Percentiles rank a stretch among this genome's conserved stretches.
Evolutionary conservation across 2,797 vertebrate species (phyloP).

Genomic region (Chelmon rostratus): DNA sequence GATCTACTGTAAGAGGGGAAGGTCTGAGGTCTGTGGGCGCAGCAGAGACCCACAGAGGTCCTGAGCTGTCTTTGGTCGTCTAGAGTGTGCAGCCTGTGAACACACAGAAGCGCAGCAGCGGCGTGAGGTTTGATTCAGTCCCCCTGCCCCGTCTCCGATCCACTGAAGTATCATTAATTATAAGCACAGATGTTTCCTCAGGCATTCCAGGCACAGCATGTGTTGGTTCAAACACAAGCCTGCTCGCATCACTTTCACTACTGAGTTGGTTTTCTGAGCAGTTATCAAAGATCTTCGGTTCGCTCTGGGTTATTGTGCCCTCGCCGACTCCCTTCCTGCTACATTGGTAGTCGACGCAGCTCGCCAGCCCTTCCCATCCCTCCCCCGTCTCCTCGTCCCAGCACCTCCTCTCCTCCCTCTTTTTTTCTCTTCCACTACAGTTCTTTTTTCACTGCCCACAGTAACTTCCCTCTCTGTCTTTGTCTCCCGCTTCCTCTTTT

Average conservation of each 20-base stretch:
- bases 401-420: not conserved
- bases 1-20: not conserved
- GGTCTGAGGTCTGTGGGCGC: constrained; percentile 3
- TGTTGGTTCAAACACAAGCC: constrained; percentile 53
- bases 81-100: constrained; percentile 27
- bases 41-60: constrained; percentile 21
- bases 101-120: constrained; percentile 32
- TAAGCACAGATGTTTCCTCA: constrained; percentile 43
- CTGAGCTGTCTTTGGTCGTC: constrained; percentile 41
- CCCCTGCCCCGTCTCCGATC: constrained; percentile 31
- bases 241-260: constrained; percentile 45
- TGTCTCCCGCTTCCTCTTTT: constrained; percentile 21
- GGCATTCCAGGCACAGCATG: constrained; percentile 57
- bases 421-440: not conserved
- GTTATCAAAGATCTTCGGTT: constrained; percentile 61
- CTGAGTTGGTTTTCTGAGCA: constrained; percentile 50
- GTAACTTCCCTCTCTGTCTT: constrained; percentile 27
- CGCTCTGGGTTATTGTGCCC: constrained; percentile 48
- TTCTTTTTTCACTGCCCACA: constrained; percentile 16
- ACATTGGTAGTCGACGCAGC: constrained; percentile 42
- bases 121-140: constrained; percentile 51
- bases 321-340: constrained; percentile 31
- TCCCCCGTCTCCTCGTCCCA: constrained; percentile 1
- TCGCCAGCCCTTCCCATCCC: constrained; percentile 4
- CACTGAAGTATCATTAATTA: constrained; percentile 64